Evolutionary conservation across 1,140 invertebrate genomes (phyloP), one percentile per base, ranked within the genome.

Genomic region (Tenebrio molitor): DNA sequence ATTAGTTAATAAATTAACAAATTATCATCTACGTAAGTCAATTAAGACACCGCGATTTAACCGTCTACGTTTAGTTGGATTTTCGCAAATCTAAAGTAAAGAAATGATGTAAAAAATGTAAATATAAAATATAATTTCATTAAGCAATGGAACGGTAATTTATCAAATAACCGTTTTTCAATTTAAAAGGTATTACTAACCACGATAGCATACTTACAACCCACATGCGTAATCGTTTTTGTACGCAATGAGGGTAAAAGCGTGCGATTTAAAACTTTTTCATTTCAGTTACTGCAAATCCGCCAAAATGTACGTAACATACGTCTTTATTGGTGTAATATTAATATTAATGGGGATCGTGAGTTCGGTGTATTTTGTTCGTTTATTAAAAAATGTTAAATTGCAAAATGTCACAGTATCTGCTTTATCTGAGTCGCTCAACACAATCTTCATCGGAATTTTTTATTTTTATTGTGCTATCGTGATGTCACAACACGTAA

Each of bases 401-500:
- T 46, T 34, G 5, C 34, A 69, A 33, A 63, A 12, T 53, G 25
- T 71, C 5, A 67, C 46, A 14, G 14, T 72, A 2, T 14, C 21
- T 19, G 39, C 69, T 4, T 50, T 75, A 33, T 50, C 58, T 6
- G 73, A 75, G 41, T 50, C 69, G 2, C 8, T 72, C 42, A 65
- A 72, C 8, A 69, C 73, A 7, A 34, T 75, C 17, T 67, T 69
- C 64, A 72, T 75, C 19, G 73, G 69, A 19, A 53, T 69, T 12
- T 71, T 72, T 25, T 75, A 75, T 39, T 25, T 75, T 6, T 75
- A 69, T 39, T 71, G 69, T 8, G 69, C 70, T 10, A 41, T 69
- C 5, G 25, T 69, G 14, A 14, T 72, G 21, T 29, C 64, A 64
- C 65, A 25, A 42, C 63, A 65, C 8, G 41, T 29, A 14, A 33